Conservation (phyloP, 2,797 vertebrate species). For the Bradypodion ventrale region DNA sequence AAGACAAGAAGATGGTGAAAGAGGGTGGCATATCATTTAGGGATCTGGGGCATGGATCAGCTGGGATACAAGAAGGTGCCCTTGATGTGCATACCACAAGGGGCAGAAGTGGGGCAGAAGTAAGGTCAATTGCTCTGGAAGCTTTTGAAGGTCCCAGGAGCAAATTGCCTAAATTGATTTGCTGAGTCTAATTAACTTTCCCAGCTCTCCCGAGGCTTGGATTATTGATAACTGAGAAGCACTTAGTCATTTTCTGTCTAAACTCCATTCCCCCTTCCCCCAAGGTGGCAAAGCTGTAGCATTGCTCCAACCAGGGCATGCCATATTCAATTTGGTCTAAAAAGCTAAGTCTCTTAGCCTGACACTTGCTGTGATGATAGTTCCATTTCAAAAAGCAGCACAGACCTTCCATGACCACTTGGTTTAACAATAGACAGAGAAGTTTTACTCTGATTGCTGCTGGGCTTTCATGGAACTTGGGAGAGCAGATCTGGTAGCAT, state of each 20-base stretch:
- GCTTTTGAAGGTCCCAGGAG: background rate
- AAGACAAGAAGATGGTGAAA: background rate
- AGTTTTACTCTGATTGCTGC: constrained; percentile 5
- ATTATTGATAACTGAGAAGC: constrained; percentile 15
- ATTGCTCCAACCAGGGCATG: background rate
- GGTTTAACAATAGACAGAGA: constrained; percentile 26
- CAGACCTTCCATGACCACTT: constrained; percentile 4
- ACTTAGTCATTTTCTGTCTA: fast-evolving
- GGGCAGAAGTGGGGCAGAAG: background rate
- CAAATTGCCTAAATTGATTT: constrained; percentile 17
- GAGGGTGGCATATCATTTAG: background rate
- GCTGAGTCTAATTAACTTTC: constrained; percentile 28
- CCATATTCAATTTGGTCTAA: background rate
- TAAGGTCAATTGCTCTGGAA: background rate
- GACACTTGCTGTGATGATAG: fast-evolving
- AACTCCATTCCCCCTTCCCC: background rate
- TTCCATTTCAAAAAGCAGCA: constrained; percentile 9
- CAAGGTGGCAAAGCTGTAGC: background rate
- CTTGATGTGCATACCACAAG: background rate
- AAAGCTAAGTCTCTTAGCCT: background rate
- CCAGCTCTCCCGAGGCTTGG: background rate
- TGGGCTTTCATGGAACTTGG: background rate
- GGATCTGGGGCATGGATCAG: background rate
- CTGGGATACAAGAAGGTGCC: background rate
- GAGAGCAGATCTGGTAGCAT: background rate